Evolutionary conservation across 2,113 vertebrate species (phyloP).

Genomic region (Amphiprion percula): DNA sequence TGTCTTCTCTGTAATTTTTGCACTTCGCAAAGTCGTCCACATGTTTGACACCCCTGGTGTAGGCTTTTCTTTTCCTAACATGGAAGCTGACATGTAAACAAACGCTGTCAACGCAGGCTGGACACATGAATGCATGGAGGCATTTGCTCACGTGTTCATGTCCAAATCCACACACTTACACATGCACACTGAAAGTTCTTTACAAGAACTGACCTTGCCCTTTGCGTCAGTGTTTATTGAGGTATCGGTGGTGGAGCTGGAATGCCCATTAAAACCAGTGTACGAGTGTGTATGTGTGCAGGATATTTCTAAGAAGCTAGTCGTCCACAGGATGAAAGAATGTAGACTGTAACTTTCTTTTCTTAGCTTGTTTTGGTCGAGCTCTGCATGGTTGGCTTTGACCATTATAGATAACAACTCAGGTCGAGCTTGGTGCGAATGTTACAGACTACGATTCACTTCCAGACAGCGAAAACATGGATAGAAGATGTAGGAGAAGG

Average conservation of each 20-base stretch:
- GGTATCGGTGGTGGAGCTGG: conserved; percentile 46
- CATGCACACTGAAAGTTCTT: conserved; percentile 3
- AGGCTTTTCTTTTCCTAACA: not conserved
- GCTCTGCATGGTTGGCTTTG: not conserved
- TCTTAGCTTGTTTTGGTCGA: conserved; percentile 37
- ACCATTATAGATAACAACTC: conserved; percentile 10
- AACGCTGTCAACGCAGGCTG: not conserved
- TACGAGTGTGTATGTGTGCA: not conserved
- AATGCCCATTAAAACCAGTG: conserved; percentile 61
- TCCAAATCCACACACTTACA: not conserved
- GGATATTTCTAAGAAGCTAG: conserved; percentile 8
- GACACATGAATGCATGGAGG: conserved; percentile 3
- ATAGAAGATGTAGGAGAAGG: no score
- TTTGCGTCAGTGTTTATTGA: conserved; percentile 51
- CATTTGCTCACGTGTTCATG: not conserved
- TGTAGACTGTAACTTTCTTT: conserved; percentile 29
- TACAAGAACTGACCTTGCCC: conserved; percentile 41
- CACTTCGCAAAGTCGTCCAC: no score
- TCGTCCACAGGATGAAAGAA: conserved; percentile 31
- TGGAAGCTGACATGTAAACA: not conserved
- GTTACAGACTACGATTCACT: not conserved
- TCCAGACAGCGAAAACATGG: not conserved
- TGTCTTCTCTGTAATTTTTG: no score
- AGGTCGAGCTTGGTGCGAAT: not conserved
- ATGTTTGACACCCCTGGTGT: no score